These are phyloP conservation scores for Macrotis lagotis DNA, from an alignment of 2,113 vertebrate species.

Conservation along the genomic window DNA sequence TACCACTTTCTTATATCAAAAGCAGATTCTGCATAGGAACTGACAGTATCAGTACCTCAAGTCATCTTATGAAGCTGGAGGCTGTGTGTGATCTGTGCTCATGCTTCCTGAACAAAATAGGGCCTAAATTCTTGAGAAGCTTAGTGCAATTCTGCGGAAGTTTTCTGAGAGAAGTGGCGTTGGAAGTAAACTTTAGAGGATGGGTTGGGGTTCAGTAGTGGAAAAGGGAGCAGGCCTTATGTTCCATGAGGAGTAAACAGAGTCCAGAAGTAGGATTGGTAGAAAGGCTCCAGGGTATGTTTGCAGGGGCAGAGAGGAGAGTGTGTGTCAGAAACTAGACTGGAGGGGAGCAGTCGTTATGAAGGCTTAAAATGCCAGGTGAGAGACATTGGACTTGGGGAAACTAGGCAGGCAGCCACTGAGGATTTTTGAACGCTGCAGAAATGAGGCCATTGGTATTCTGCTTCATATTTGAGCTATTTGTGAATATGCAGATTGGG, in stretches of 20 bases:
- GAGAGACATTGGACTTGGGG: neutral
- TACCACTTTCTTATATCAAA: slow-evolving; percentile 25
- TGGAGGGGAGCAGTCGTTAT: neutral
- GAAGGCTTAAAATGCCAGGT: neutral
- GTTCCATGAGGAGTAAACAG: neutral
- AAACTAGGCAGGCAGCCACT: neutral
- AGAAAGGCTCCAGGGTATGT: neutral
- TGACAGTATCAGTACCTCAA: slow-evolving; percentile 12
- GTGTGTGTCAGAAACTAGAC: too few species aligned
- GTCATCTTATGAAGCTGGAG: slow-evolving; percentile 31
- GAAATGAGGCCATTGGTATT: neutral
- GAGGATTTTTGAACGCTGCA: neutral
- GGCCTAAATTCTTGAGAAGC: neutral
- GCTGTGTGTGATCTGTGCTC: neutral
- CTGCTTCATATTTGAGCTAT: neutral
- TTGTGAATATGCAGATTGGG: neutral
- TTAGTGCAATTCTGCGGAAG: neutral
- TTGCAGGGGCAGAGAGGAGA: neutral
- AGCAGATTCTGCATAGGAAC: neutral
- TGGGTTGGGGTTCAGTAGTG: neutral
- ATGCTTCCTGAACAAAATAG: neutral
- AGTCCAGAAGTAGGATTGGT: neutral
- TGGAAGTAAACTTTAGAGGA: neutral
- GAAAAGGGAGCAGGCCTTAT: neutral
- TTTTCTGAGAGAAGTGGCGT: neutral